phyloP scores from a whole-genome alignment of 1,140 invertebrate species.

The Amyelois transitella region DNA sequence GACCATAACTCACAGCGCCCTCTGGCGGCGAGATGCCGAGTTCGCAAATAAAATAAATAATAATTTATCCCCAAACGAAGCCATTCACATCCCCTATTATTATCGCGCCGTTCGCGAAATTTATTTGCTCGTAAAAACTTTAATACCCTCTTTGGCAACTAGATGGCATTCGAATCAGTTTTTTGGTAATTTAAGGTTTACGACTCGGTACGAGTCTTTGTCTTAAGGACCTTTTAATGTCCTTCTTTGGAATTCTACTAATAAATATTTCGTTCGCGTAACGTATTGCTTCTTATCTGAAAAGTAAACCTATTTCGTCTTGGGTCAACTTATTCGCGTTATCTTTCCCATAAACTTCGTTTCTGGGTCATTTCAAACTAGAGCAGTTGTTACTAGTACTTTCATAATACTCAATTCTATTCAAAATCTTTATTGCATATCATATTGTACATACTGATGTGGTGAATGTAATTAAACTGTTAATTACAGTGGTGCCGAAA shows the following conservation, averaged over 20 bases:
- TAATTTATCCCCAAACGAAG: neutral
- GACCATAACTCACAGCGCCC: neutral
- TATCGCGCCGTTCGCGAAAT: neutral
- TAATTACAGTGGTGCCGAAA: too few species aligned
- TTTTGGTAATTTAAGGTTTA: neutral
- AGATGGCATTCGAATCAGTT: neutral
- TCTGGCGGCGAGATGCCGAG: neutral
- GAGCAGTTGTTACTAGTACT: too few species aligned
- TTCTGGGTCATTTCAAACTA: too few species aligned
- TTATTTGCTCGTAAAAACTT: neutral
- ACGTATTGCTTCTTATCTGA: too few species aligned
- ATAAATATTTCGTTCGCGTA: too few species aligned
- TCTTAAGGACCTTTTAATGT: neutral
- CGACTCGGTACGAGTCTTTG: neutral
- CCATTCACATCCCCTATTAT: neutral
- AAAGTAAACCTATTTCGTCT: too few species aligned
- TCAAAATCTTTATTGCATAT: too few species aligned
- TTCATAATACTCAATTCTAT: too few species aligned
- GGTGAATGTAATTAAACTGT: too few species aligned
- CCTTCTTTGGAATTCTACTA: neutral
- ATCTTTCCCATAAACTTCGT: too few species aligned
- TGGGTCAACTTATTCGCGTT: too few species aligned
- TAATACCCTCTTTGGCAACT: neutral
- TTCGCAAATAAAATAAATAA: neutral
- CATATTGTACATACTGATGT: too few species aligned